phyloP scores from a whole-genome alignment of 2,888 invertebrate genomes.

The Celastrina argiolus region DNA sequence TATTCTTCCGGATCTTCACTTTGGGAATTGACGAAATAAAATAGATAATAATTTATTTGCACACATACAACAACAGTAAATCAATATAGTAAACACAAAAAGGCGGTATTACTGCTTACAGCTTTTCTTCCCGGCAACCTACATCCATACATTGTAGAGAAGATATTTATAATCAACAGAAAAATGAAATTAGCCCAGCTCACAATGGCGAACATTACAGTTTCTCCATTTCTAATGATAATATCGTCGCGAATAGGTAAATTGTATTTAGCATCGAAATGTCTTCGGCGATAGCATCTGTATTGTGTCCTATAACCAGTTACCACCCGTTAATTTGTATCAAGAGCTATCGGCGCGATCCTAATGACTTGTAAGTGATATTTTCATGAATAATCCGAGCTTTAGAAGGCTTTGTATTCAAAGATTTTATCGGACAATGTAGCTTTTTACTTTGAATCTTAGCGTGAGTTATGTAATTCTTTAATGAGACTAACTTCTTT shows the following conservation, averaged over 20 bases:
- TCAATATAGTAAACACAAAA: no score
- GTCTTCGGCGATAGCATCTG: slow-evolving; percentile 35
- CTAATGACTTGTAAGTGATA: slow-evolving; percentile 33
- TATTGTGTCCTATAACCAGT: slow-evolving; percentile 37
- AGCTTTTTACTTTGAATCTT: background rate
- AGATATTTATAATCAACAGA: background rate
- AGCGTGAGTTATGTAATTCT: no score
- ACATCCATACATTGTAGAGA: no score
- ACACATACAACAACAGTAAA: no score
- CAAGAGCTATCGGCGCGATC: slow-evolving; percentile 34
- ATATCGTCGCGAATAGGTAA: slow-evolving; percentile 36
- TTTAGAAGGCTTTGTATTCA: background rate
- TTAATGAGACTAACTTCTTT: no score
- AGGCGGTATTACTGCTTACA: no score
- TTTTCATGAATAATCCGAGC: slow-evolving; percentile 22
- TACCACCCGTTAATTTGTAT: slow-evolving; percentile 36
- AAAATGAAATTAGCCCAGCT: background rate
- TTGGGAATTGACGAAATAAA: no score
- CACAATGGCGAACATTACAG: slow-evolving; percentile 16
- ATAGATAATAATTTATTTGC: no score
- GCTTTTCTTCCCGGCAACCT: no score
- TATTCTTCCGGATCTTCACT: no score
- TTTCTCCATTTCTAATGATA: slow-evolving; percentile 27
- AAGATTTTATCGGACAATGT: background rate
- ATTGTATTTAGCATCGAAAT: slow-evolving; percentile 38